Base-by-base conservation (phyloP, 2,888 invertebrate species). In the Amphiduros pacificus region DNA sequence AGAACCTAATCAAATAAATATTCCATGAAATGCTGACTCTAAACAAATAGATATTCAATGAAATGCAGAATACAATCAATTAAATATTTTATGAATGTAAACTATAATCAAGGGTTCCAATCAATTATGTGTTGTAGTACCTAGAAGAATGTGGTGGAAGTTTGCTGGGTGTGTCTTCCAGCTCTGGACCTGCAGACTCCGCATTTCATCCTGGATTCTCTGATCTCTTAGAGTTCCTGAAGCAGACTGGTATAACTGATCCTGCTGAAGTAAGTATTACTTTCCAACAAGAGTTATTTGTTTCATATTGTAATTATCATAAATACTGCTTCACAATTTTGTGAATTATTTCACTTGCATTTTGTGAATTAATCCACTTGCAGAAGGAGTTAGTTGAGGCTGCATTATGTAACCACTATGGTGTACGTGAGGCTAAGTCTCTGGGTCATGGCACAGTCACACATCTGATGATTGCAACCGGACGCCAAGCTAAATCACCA, bases 381-480 rank as follows among this genome's bases (percentile, higher is more conserved):
- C 60, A 77, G 78, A 58, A 66, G 36, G 64, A 62, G 2, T 62
- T 71, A 29, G 61, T 77, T 9, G 78, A 77, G 60, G 62, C 60
- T 17, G 74, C 74, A 1, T 24, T 80, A 41, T 77, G 77, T 64
- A 68, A 70, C 27, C 80, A 80, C 69, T 80, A 74, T 61, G 60
- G 67, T 40, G 75, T 76, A 52, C 70, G 68, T 17, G 76, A 79
- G 11, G 70, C 74, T n/a, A 73, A 71, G 51, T 61, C 68, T 20
- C 70, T 80, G 27, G 78, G 79, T 0, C 72, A 73, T 62, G 80
- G 80, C 3, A 74, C 75, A 27, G 67, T 74, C 20, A 27, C 50
- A 2, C 61, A 63, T 26, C 58, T 68, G 32, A 28, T 55, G 61
- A 56, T 26, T 20, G 29, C 51, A 20, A n/a, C 40, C 5, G 44